A percentile compares a stretch with the other conserved stretches of the same genome.
These are phyloP conservation scores for Proteles cristata DNA, from an alignment of 2,113 vertebrate genomes.

Conservation along the genomic window DNA sequence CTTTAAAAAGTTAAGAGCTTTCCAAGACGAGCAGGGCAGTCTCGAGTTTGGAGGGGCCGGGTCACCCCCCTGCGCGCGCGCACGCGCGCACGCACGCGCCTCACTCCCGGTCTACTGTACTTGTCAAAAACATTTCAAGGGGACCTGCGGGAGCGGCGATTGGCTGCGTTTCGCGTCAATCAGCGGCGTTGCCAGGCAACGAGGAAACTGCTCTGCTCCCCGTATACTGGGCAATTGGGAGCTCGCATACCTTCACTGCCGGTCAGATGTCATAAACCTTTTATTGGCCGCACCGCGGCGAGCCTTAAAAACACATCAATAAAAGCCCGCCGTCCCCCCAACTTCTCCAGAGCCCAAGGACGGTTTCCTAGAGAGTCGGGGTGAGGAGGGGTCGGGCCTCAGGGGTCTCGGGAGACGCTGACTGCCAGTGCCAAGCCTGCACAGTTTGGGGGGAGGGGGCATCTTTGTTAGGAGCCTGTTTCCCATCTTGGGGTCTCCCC, in stretches of 20 bases:
- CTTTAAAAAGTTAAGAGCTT: conserved; percentile 64
- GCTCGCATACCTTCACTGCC: conserved; percentile 85
- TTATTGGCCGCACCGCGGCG: conserved; percentile 66
- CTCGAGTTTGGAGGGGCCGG: not conserved
- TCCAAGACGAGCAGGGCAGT: not conserved
- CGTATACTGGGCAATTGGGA: conserved; percentile 73
- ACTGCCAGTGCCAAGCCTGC: conserved; percentile 21
- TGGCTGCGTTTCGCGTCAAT: conserved; percentile 80
- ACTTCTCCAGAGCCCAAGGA: conserved; percentile 21
- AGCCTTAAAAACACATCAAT: conserved; percentile 73
- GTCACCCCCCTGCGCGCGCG: not conserved
- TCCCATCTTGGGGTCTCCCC: conserved; percentile 45
- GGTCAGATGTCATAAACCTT: conserved; percentile 86
- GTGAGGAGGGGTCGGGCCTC: conserved; percentile 21
- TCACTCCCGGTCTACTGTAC: conserved; percentile 77
- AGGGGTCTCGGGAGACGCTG: conserved; percentile 40
- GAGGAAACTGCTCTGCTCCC: conserved; percentile 78
- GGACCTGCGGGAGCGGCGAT: conserved; percentile 69
- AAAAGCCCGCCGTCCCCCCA: conserved; percentile 57
- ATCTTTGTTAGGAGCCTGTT: conserved; percentile 76
- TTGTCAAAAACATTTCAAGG: conserved; percentile 84
- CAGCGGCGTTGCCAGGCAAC: conserved; percentile 85
- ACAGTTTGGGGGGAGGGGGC: conserved; percentile 5
- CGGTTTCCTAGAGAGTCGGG: not conserved
- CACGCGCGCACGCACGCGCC: conserved; percentile 65